phyloP scores from a whole-genome alignment of 2,113 vertebrate species.

The Rynchops niger region DNA sequence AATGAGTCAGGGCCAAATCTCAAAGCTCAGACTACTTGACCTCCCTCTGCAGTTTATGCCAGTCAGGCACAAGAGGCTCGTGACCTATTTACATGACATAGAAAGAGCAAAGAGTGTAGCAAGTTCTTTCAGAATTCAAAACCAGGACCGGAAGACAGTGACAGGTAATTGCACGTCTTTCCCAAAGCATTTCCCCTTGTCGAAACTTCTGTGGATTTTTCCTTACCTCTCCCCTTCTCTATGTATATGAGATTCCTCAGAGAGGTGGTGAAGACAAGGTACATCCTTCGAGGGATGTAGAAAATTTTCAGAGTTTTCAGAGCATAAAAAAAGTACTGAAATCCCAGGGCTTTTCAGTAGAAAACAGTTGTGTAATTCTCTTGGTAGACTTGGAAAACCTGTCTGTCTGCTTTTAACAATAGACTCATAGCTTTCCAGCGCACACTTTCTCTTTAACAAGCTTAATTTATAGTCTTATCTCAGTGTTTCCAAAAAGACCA shows the following conservation, averaged over 20 bases:
- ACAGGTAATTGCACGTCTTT: background rate
- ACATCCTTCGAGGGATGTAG: background rate
- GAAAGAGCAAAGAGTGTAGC: background rate
- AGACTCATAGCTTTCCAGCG: background rate
- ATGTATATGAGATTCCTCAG: background rate
- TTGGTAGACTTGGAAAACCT: background rate
- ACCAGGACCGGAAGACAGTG: background rate
- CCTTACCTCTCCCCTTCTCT: background rate
- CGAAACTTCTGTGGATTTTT: conserved; percentile 15
- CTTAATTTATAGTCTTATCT: conserved; percentile 9
- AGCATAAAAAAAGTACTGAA: conserved; percentile 35
- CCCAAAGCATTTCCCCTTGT: background rate
- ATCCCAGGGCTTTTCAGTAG: background rate
- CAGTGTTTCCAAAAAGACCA: background rate
- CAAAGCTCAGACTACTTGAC: background rate
- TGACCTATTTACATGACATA: conserved; percentile 28
- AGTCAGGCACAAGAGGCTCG: background rate
- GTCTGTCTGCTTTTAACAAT: conserved; percentile 11
- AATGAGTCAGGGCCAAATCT: background rate
- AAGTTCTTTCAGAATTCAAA: background rate
- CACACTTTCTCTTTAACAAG: background rate
- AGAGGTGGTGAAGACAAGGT: background rate
- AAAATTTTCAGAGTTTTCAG: conserved; percentile 42
- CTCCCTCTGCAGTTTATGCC: background rate
- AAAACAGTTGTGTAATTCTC: conserved; percentile 39